phyloP scores from a whole-genome alignment of 2,797 vertebrate genomes.

The Spondyliosoma cantharus region DNA sequence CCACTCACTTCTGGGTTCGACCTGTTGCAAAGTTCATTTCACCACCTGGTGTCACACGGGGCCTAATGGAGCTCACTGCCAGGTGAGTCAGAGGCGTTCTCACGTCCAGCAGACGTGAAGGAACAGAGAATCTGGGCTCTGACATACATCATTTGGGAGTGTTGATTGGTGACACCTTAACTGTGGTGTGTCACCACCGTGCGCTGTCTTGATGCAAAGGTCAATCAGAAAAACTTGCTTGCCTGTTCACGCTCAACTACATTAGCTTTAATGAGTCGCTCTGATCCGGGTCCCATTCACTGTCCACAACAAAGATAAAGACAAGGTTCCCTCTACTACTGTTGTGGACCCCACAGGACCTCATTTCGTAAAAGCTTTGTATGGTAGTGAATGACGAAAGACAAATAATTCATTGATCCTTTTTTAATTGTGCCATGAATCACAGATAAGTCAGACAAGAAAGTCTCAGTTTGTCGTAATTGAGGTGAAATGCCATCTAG shows the following conservation, averaged over 20 bases:
- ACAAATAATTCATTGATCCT: no score
- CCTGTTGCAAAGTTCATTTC: conserved; percentile 13
- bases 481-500: no score
- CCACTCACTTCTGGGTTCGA: background rate
- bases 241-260: conserved; percentile 3
- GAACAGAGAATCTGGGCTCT: conserved; percentile 6
- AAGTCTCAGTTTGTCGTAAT: no score
- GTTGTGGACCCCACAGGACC: no score
- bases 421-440: no score
- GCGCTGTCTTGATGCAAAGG: conserved; percentile 14
- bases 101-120: background rate
- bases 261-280: background rate
- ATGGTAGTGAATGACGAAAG: no score
- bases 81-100: conserved; percentile 25
- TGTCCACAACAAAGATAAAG: background rate
- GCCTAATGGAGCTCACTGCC: conserved; percentile 17
- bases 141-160: background rate
- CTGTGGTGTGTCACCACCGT: background rate
- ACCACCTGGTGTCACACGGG: conserved; percentile 3
- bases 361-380: no score
- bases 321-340: background rate
- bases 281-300: background rate
- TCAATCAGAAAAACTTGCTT: background rate
- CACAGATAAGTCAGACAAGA: no score
- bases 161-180: conserved; percentile 46